Conservation (phyloP, 1,140 invertebrate species). For the Ctenoplectra terminalis region DNA sequence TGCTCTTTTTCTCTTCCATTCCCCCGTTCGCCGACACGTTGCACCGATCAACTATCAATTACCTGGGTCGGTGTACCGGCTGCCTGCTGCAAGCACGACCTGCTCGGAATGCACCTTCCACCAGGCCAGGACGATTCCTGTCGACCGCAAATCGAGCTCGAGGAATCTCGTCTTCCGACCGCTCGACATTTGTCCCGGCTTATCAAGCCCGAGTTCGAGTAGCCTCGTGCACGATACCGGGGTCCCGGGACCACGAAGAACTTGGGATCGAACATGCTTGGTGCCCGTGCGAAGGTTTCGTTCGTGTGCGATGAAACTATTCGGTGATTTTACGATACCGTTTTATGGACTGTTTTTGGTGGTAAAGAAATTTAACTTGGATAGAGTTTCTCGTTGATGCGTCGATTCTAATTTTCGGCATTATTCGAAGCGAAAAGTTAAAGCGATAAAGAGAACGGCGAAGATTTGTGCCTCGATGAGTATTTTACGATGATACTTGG, state of each 20-base stretch:
- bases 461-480: slow-evolving; percentile 39
- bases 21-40: slow-evolving; percentile 52
- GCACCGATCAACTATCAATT: slow-evolving; percentile 72
- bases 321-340: neutral
- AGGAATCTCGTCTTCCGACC: slow-evolving; percentile 50
- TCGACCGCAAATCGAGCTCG: slow-evolving; percentile 46
- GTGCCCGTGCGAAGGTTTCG: neutral
- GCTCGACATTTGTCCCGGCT: slow-evolving; percentile 49
- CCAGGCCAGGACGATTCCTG: slow-evolving; percentile 34
- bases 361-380: slow-evolving; percentile 1
- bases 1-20: slow-evolving; percentile 24
- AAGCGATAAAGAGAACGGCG: neutral
- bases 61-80: slow-evolving; percentile 61
- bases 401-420: slow-evolving; percentile 30
- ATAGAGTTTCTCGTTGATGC: neutral
- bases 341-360: neutral
- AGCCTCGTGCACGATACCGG: neutral
- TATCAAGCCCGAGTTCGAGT: slow-evolving; percentile 30
- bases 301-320: neutral
- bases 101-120: slow-evolving; percentile 65
- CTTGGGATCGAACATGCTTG: too few species aligned
- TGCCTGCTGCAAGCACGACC: slow-evolving; percentile 52
- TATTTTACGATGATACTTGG: slow-evolving; percentile 52
- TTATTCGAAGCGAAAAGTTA: neutral
- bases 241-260: neutral